These are phyloP conservation scores for Spilogale gracilis DNA, from an alignment of 2,113 vertebrate species.

Conservation along the genomic window DNA sequence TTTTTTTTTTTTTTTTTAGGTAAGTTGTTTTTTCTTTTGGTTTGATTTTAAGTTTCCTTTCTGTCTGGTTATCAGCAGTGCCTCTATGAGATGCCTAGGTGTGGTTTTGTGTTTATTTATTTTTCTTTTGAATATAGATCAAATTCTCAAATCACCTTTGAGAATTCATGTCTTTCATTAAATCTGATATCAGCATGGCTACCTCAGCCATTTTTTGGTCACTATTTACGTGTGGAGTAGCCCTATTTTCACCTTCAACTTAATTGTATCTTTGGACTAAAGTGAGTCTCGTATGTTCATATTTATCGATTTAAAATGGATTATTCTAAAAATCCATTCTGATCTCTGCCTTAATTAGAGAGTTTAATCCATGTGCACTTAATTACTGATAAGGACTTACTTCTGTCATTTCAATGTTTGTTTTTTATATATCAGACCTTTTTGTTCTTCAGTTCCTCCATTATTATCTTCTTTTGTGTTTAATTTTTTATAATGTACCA, in stretches of 20 bases:
- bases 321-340: not conserved
- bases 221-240: not conserved
- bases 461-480: not conserved
- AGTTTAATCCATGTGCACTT: not conserved
- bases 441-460: not conserved
- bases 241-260: not conserved
- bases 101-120: not conserved
- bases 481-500: not conserved
- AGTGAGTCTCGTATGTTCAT: not conserved
- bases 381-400: not conserved
- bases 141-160: not conserved
- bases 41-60: not conserved
- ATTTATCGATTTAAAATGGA: not conserved
- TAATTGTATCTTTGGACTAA: not conserved
- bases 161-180: constrained; percentile 10
- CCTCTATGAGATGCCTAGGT: not conserved
- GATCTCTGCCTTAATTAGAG: not conserved
- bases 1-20: not conserved
- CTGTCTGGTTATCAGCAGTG: not conserved
- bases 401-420: not conserved
- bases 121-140: not conserved
- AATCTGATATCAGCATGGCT: not conserved
- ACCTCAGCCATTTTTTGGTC: not conserved
- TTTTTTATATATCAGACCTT: not conserved
- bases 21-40: not conserved